These are phyloP conservation scores for Nezara viridula DNA, from an alignment of 2,888 invertebrate genomes.

Conservation along the genomic window DNA sequence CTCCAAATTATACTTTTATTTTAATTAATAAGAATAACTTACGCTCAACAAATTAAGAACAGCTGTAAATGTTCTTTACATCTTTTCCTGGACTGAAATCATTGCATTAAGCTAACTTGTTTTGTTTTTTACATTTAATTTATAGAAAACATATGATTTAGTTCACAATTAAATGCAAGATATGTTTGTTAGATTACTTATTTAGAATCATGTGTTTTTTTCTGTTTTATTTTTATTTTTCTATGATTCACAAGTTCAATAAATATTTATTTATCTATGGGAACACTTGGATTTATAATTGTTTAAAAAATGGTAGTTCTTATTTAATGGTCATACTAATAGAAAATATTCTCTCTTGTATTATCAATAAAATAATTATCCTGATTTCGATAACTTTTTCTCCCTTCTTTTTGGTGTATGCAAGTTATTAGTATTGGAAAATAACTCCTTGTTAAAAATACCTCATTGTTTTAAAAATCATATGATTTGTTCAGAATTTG, in stretches of 20 bases:
- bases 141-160: neutral
- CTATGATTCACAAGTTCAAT: neutral
- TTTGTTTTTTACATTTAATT: neutral
- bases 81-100: neutral
- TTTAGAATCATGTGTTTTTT: neutral
- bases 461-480: conserved; percentile 1
- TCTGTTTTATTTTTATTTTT: no score
- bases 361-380: neutral
- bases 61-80: neutral
- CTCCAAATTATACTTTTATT: neutral
- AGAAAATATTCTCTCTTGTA: neutral
- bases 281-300: neutral
- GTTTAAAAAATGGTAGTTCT: neutral
- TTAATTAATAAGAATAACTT: neutral
- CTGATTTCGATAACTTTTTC: neutral
- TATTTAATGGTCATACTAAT: neutral
- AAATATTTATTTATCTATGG: neutral
- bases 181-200: neutral
- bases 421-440: neutral
- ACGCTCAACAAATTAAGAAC: neutral
- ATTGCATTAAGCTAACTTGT: neutral
- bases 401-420: neutral
- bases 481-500: conserved; percentile 15
- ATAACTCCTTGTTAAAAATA: neutral
- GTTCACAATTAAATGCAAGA: neutral